Percentiles rank a stretch among this genome's conserved stretches.
Conservation (phyloP, 2,888 invertebrate species). For the Drosophila greeni region DNA sequence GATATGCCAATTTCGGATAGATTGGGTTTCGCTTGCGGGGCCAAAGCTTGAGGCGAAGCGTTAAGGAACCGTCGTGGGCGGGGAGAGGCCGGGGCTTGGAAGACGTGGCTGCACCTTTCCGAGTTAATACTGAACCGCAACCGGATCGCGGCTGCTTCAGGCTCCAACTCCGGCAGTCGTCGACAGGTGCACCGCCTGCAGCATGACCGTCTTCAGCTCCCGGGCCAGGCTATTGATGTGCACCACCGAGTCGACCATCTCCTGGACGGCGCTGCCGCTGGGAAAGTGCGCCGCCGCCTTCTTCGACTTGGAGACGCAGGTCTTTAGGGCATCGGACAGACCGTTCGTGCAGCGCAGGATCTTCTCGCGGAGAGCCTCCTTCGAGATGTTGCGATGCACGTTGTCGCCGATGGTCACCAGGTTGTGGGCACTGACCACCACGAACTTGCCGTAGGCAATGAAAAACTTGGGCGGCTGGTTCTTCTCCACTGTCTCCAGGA, state of each 20-base stretch:
- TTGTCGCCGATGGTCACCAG: constrained; percentile 96
- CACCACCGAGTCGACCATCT: constrained; percentile 95
- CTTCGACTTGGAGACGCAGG: constrained; percentile 92
- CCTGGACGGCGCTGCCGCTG: constrained; percentile 92
- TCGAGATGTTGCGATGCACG: constrained; percentile 90
- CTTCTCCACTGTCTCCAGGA: constrained; percentile 93
- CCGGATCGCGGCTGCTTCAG: constrained; percentile 6
- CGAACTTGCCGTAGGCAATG: constrained; percentile 95
- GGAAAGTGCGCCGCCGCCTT: constrained; percentile 95
- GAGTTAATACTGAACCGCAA: constrained; percentile 27
- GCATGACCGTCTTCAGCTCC: constrained; percentile 86
- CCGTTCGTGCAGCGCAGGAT: constrained; percentile 88
- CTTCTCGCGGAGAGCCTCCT: constrained; percentile 85
- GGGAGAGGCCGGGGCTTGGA: constrained; percentile 46
- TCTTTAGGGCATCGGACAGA: constrained; percentile 88
- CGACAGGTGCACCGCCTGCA: constrained; percentile 82
- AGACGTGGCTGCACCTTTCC: constrained; percentile 54
- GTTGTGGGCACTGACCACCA: constrained; percentile 95
- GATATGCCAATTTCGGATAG: constrained; percentile 57
- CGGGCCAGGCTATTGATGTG: constrained; percentile 91
- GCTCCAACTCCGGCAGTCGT: constrained; percentile 62
- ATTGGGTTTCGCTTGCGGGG: constrained; percentile 15
- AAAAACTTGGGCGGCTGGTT: constrained; percentile 96
- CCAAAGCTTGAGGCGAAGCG: constrained; percentile 57
- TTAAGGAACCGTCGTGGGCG: constrained; percentile 19